Conservation (phyloP, 1,140 invertebrate species). For the Globodera rostochiensis region DNA sequence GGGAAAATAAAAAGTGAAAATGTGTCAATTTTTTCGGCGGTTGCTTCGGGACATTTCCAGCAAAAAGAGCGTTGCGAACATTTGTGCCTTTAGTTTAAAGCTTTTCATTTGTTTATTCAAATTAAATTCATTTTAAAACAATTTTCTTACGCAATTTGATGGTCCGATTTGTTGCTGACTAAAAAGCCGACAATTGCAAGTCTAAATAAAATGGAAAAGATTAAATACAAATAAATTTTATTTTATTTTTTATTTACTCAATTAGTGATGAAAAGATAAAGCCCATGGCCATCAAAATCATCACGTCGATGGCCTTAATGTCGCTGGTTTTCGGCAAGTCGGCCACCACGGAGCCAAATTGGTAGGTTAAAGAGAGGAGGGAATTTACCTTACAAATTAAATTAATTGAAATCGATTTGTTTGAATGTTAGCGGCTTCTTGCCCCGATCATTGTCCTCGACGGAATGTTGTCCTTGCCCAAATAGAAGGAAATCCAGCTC, state of each 20-base stretch:
- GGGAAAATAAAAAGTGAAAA: conserved; percentile 60
- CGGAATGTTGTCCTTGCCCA: conserved; percentile 61
- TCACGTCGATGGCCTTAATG: conserved; percentile 64
- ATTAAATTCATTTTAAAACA: no score
- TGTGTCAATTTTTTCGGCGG: conserved; percentile 61
- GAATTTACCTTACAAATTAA: conserved; percentile 41
- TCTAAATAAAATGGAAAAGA: conserved; percentile 17
- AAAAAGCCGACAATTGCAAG: conserved; percentile 62
- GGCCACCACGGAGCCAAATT: conserved; percentile 64
- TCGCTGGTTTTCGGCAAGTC: conserved; percentile 65
- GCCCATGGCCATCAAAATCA: conserved; percentile 61
- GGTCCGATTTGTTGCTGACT: conserved; percentile 34
- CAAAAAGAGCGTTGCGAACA: conserved; percentile 56
- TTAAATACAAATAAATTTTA: conserved; percentile 1
- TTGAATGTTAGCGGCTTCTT: conserved; percentile 43
- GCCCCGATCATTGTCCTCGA: conserved; percentile 65
- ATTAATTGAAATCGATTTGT: conserved; percentile 22
- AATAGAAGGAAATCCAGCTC: conserved; percentile 65
- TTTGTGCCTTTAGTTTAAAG: conserved; percentile 42
- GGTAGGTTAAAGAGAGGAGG: conserved; percentile 54
- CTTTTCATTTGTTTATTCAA: not conserved
- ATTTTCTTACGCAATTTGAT: not conserved
- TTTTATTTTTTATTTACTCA: conserved; percentile 34
- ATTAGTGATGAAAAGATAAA: conserved; percentile 52
- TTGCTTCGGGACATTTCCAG: conserved; percentile 57